Evolutionary conservation across 2,888 invertebrate genomes (phyloP).

Genomic region (Synanthedon vespiformis): DNA sequence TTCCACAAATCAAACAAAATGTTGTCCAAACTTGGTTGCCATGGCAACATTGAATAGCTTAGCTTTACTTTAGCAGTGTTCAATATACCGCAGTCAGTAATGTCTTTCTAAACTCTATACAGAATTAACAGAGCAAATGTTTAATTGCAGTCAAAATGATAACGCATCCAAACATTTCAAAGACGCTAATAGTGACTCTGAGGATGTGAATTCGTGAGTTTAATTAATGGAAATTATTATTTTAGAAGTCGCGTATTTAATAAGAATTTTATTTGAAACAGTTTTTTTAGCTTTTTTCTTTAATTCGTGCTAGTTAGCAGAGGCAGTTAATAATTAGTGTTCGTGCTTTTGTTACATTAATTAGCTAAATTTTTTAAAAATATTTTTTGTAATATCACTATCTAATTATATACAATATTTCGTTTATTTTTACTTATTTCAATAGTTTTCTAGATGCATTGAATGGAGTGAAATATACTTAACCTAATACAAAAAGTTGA

Average conservation of each 20-base stretch:
- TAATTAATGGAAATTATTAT: slow-evolving; percentile 12
- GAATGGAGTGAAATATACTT: too few species aligned
- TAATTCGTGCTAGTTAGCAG: too few species aligned
- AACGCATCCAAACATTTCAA: not conserved
- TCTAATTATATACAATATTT: too few species aligned
- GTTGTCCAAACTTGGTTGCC: slow-evolving; percentile 46
- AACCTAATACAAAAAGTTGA: too few species aligned
- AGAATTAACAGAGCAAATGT: not conserved
- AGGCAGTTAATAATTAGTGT: too few species aligned
- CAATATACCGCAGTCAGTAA: not conserved
- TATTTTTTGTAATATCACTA: too few species aligned
- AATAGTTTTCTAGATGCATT: too few species aligned
- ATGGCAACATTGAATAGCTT: slow-evolving; percentile 62
- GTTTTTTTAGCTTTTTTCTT: too few species aligned
- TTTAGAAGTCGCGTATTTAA: slow-evolving; percentile 3
- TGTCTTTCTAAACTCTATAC: not conserved
- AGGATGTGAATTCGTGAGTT: slow-evolving; percentile 5
- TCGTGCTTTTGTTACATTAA: too few species aligned
- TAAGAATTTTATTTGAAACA: not conserved
- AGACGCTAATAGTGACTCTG: slow-evolving; percentile 2
- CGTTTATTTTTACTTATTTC: too few species aligned
- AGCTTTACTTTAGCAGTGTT: slow-evolving; percentile 4
- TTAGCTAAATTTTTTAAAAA: too few species aligned
- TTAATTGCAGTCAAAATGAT: not conserved
- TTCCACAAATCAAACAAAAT: slow-evolving; percentile 7